These are phyloP conservation scores for Diplodus puntazzo DNA, from an alignment of 2,797 vertebrate genomes.

Conservation along the genomic window DNA sequence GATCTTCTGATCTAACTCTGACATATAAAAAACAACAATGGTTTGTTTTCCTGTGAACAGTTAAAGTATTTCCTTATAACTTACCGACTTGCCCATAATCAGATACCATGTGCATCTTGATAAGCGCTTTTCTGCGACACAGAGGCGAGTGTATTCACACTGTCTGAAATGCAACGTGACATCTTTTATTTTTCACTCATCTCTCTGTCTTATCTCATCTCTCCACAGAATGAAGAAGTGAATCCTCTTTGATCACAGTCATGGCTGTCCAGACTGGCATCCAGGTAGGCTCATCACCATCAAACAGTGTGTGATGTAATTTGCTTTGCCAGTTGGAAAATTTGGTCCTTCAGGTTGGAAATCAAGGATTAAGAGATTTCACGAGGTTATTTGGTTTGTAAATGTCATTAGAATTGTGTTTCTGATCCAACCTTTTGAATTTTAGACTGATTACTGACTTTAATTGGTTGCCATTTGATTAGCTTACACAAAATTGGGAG, in stretches of 20 bases:
- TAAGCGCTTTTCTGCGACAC: neutral
- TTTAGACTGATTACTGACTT: neutral
- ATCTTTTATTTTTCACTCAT: neutral
- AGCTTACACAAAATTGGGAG: neutral
- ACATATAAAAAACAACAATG: too few relatives aligned
- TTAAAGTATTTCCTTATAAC: neutral
- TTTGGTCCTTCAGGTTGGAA: neutral
- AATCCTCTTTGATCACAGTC: conserved; percentile 55
- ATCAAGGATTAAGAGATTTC: neutral
- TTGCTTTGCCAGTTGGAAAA: neutral
- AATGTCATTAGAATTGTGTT: neutral
- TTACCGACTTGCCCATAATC: neutral
- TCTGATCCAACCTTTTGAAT: neutral
- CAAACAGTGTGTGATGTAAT: neutral
- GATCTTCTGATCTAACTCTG: neutral
- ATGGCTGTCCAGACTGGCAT: conserved; percentile 87
- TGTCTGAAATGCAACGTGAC: neutral
- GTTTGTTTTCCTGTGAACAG: too few relatives aligned
- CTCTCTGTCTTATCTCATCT: conserved; percentile 7
- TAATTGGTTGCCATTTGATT: neutral
- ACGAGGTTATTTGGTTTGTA: neutral
- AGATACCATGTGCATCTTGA: neutral
- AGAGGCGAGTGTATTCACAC: neutral
- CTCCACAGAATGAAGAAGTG: conserved; percentile 83
- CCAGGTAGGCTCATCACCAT: conserved; percentile 76